These are phyloP conservation scores for Trissonchulus sp. DNA, from an alignment of 2,888 invertebrate species.

Conservation along the genomic window DNA sequence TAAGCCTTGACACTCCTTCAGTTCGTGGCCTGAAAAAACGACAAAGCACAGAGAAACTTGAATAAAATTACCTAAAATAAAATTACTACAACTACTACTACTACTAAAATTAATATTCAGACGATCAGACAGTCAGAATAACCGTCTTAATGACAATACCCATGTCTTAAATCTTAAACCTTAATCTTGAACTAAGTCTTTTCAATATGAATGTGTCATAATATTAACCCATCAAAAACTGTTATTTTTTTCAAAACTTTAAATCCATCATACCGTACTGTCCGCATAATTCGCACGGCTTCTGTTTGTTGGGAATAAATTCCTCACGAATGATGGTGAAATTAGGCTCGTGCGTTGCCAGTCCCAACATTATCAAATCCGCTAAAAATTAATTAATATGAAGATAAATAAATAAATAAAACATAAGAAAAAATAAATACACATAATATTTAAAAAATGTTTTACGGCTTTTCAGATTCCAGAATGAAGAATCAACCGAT, in stretches of 20 bases:
- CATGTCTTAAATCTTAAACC: too few species aligned
- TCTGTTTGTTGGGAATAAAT: slow-evolving; percentile 91
- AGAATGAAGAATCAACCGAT: too few species aligned
- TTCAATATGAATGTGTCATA: too few species aligned
- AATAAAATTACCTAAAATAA: too few species aligned
- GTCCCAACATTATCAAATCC: slow-evolving; percentile 58
- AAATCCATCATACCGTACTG: slow-evolving; percentile 58
- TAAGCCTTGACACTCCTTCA: slow-evolving; percentile 81
- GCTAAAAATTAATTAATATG: slow-evolving; percentile 30
- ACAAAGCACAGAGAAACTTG: slow-evolving; percentile 11
- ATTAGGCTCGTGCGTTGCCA: slow-evolving; percentile 97
- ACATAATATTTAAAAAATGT: neutral
- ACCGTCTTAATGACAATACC: too few species aligned
- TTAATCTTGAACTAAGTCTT: too few species aligned
- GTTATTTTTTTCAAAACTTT: too few species aligned
- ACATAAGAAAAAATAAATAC: neutral
- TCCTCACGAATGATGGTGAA: slow-evolving; percentile 96
- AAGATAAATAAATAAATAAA: too few species aligned
- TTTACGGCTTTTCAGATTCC: neutral
- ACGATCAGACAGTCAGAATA: too few species aligned
- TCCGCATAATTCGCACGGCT: slow-evolving; percentile 91
- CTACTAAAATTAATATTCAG: too few species aligned
- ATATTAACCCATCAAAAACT: too few species aligned
- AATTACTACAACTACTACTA: too few species aligned
- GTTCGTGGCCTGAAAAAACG: slow-evolving; percentile 69